phyloP scores from a whole-genome alignment of 2,113 vertebrate species.

The Stegastes partitus region DNA sequence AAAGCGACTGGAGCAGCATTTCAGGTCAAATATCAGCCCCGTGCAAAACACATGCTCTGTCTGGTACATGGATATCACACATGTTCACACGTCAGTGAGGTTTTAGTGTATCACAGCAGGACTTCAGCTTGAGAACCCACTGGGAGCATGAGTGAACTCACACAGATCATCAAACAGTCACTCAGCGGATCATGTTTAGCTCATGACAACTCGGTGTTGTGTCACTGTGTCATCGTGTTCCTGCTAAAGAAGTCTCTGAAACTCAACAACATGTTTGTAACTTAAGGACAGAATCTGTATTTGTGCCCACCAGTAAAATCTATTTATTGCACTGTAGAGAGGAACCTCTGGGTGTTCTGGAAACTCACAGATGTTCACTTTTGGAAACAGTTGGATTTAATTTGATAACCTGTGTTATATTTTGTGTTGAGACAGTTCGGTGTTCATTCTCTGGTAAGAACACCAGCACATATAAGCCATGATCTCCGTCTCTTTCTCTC shows the following conservation, averaged over 20 bases:
- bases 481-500: conserved; percentile 9
- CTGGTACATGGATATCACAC: neutral
- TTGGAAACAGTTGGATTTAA: conserved; percentile 9
- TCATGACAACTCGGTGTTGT: neutral
- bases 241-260: neutral
- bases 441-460: conserved; percentile 12
- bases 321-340: conserved; percentile 16
- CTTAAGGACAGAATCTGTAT: conserved; percentile 6
- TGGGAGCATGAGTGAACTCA: neutral
- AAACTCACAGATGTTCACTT: conserved; percentile 21
- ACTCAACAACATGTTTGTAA: conserved; percentile 10
- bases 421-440: conserved; percentile 12
- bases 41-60: neutral
- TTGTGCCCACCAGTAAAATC: neutral
- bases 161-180: conserved; percentile 6
- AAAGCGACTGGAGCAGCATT: neutral
- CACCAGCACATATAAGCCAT: conserved; percentile 16
- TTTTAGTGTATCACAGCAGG: conserved; percentile 22
- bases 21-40: neutral
- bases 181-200: conserved; percentile 18
- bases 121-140: conserved; percentile 50
- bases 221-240: conserved; percentile 12
- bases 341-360: conserved; percentile 6
- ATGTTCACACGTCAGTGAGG: neutral
- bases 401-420: conserved; percentile 27